Conservation (phyloP, 2,113 vertebrate species). For the Campylorhamphus procurvoides region DNA sequence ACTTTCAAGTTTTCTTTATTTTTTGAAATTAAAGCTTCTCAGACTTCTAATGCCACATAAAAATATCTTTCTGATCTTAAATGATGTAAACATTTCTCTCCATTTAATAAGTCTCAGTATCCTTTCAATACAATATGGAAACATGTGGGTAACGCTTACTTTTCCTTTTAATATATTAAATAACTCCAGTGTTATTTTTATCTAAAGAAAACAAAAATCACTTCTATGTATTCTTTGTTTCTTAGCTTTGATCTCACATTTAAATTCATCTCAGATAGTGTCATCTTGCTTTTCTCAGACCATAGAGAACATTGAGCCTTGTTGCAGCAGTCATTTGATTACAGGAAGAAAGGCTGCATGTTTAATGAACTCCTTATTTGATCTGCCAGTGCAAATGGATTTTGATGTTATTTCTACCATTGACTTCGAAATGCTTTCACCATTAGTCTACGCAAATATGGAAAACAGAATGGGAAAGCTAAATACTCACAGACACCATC, state of each 20-base stretch:
- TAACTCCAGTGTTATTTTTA: neutral
- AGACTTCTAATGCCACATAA: neutral
- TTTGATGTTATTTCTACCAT: constrained; percentile 29
- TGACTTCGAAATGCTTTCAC: neutral
- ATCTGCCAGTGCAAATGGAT: constrained; percentile 41
- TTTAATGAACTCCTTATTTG: constrained; percentile 38
- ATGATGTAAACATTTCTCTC: neutral
- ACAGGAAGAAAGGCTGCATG: neutral
- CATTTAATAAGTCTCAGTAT: neutral
- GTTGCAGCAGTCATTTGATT: neutral
- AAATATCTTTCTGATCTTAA: neutral
- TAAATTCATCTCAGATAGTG: constrained; percentile 16
- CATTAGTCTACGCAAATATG: neutral
- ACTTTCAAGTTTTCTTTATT: neutral
- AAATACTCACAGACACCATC: neutral
- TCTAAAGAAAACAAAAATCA: neutral
- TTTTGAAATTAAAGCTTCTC: neutral
- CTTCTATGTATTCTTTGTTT: neutral
- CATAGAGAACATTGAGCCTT: neutral
- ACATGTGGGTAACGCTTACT: neutral
- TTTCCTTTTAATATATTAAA: neutral
- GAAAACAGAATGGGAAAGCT: neutral
- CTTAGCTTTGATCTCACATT: constrained; percentile 55
- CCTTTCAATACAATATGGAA: neutral
- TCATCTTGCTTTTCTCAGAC: constrained; percentile 14